phyloP scores from a whole-genome alignment of 64 coral and sea anemone species.

The Astreopora myriophthalma region DNA sequence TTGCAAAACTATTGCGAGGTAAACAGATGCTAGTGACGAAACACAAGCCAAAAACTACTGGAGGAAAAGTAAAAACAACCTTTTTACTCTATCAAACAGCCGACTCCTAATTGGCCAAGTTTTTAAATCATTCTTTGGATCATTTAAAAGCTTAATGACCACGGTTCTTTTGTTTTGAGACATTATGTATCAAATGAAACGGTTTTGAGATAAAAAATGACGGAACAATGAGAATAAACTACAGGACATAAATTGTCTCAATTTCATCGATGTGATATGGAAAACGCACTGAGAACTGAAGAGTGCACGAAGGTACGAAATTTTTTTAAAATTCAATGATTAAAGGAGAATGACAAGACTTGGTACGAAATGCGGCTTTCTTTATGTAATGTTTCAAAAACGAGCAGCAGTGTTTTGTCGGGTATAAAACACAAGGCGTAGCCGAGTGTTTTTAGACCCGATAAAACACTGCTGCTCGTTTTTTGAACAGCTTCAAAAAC shows the following conservation, averaged over 20 bases:
- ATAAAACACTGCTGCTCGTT: no score
- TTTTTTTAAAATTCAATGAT: background rate
- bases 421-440: no score
- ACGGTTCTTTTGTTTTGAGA: background rate
- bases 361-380: background rate
- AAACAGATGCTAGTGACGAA: background rate
- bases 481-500: no score
- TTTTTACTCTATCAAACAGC: no score
- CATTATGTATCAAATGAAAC: conserved; percentile 14
- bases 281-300: background rate
- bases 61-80: background rate
- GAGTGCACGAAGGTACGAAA: background rate
- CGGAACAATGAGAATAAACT: background rate
- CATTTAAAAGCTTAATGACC: conserved; percentile 22
- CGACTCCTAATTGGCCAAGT: background rate
- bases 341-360: background rate
- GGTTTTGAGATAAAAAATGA: conserved; percentile 24
- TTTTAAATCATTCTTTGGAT: background rate
- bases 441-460: no score
- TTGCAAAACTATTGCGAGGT: background rate
- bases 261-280: background rate
- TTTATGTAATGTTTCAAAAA: background rate
- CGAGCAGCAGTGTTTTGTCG: no score
- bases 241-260: background rate
- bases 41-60: background rate